These are phyloP conservation scores for Raphicerus campestris DNA, from an alignment of 2,113 vertebrate genomes.

Conservation along the genomic window DNA sequence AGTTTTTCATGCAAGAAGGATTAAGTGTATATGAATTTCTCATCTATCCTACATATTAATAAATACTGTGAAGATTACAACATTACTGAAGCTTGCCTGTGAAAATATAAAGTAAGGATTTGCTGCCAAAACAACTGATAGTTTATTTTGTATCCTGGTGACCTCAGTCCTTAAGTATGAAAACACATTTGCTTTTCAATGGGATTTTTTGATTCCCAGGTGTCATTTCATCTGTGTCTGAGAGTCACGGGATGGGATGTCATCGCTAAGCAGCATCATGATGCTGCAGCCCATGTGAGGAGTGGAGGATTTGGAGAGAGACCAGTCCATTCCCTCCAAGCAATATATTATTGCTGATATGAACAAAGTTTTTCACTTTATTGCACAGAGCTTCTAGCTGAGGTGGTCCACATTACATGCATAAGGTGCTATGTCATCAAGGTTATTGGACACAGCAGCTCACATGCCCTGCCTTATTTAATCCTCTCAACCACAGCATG, in stretches of 20 bases:
- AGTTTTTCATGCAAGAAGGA: neutral
- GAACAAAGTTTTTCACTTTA: neutral
- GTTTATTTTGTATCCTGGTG: neutral
- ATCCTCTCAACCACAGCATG: neutral
- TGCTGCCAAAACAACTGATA: neutral
- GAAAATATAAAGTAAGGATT: neutral
- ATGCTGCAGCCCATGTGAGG: neutral
- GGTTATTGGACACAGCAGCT: neutral
- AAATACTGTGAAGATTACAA: neutral
- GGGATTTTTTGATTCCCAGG: neutral
- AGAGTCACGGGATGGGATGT: neutral
- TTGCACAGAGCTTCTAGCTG: neutral
- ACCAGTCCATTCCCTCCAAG: neutral
- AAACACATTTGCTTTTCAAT: neutral
- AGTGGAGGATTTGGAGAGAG: neutral
- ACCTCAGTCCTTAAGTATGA: neutral
- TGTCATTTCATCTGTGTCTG: neutral
- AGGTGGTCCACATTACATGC: neutral
- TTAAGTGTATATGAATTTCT: neutral
- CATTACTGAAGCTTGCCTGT: neutral
- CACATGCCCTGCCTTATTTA: neutral
- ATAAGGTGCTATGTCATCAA: neutral
- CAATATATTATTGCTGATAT: neutral
- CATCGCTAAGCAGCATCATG: slow-evolving; percentile 42
- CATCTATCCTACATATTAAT: neutral